These are phyloP conservation scores for Pteropus alecto DNA, from an alignment of 2,113 vertebrate species.

Conservation along the genomic window DNA sequence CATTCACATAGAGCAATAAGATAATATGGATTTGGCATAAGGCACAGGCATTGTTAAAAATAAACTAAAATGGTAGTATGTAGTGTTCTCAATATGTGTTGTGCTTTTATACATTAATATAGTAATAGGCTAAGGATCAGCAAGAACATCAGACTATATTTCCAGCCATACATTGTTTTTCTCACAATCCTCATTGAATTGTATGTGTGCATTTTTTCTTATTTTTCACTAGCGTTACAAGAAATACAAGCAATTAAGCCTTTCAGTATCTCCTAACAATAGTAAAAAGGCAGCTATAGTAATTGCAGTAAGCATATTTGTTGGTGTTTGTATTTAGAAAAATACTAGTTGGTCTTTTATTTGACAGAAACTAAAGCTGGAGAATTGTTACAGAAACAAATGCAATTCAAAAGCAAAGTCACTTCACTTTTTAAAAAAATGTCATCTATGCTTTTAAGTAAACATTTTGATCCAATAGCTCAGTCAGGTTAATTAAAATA, in stretches of 20 bases:
- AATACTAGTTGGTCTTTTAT: constrained; percentile 73
- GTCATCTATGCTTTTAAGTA: background rate
- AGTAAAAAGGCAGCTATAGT: constrained; percentile 61
- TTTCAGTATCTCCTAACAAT: constrained; percentile 73
- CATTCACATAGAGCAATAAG: background rate
- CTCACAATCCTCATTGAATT: constrained; percentile 58
- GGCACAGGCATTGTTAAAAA: background rate
- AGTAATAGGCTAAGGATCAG: background rate
- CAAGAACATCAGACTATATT: constrained; percentile 23
- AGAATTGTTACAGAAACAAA: constrained; percentile 76
- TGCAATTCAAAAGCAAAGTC: constrained; percentile 65
- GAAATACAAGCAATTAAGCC: constrained; percentile 74
- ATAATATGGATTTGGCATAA: background rate
- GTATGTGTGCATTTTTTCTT: constrained; percentile 55
- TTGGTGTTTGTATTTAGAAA: constrained; percentile 77
- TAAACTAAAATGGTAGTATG: background rate
- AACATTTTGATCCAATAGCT: background rate
- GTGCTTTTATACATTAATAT: background rate
- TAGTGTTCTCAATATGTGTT: background rate
- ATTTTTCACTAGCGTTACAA: constrained; percentile 68
- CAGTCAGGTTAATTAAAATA: background rate
- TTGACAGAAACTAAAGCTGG: constrained; percentile 69
- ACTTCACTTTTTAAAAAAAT: background rate
- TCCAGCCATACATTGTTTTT: constrained; percentile 51
- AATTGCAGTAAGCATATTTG: constrained; percentile 68